Evolutionary conservation across 2,888 invertebrate genomes (phyloP).

Genomic region (Tenthredo distinguenda): DNA sequence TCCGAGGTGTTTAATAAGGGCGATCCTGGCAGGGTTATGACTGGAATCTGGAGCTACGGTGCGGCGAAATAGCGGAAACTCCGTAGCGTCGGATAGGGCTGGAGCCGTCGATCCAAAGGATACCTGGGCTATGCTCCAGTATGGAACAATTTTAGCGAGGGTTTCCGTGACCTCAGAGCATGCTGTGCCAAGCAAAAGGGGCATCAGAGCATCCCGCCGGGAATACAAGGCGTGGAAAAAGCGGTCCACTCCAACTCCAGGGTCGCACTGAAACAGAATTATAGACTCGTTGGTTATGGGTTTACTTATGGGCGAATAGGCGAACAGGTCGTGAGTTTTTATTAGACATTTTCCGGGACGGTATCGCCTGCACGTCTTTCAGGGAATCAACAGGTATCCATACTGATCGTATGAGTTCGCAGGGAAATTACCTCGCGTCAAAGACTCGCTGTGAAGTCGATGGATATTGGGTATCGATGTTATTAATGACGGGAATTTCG

Average conservation of each 20-base stretch:
- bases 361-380: background rate
- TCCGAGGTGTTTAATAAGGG: conserved; percentile 88
- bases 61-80: conserved; percentile 93
- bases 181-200: conserved; percentile 91
- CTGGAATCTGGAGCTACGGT: conserved; percentile 95
- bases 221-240: conserved; percentile 95
- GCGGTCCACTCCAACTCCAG: conserved; percentile 93
- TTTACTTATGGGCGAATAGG: background rate
- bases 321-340: background rate
- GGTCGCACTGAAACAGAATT: conserved; percentile 87
- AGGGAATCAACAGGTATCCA: conserved; percentile 42
- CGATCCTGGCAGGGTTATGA: conserved; percentile 92
- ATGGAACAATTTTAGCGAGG: conserved; percentile 93
- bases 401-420: background rate
- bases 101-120: conserved; percentile 95
- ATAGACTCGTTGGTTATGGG: background rate
- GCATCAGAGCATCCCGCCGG: conserved; percentile 85
- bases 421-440: background rate
- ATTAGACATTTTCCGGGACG: background rate
- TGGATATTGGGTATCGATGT: conserved; percentile 6
- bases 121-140: conserved; percentile 96
- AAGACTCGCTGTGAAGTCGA: background rate
- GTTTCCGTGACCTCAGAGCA: conserved; percentile 96
- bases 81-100: conserved; percentile 91
- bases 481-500: background rate